These are phyloP conservation scores for Aplochiton taeniatus DNA, from an alignment of 2,797 vertebrate genomes.

Conservation along the genomic window DNA sequence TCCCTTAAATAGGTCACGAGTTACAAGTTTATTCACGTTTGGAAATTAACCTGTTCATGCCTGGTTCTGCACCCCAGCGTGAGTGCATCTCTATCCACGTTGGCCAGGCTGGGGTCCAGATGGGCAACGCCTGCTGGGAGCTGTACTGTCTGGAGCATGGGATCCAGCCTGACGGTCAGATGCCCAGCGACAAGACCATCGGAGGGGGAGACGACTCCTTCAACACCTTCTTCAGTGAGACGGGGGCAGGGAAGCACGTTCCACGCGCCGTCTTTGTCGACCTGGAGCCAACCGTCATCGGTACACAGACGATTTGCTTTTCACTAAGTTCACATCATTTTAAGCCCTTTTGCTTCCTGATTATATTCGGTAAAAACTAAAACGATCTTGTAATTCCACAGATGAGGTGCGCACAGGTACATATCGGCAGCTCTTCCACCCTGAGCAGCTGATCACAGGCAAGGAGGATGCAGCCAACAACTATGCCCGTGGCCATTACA, in stretches of 20 bases:
- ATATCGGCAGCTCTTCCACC: conserved; percentile 62
- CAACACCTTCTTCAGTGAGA: conserved; percentile 83
- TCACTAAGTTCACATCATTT: too few relatives aligned
- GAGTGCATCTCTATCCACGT: conserved; percentile 70
- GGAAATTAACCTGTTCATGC: background rate
- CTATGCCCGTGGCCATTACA: conserved; percentile 64
- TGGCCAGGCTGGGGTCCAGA: conserved; percentile 68
- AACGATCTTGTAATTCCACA: conserved; percentile 11
- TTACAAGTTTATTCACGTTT: too few relatives aligned
- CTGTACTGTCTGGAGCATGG: conserved; percentile 69
- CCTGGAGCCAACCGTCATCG: conserved; percentile 47
- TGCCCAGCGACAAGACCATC: conserved; percentile 72
- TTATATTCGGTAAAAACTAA: background rate
- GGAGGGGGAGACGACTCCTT: conserved; percentile 78
- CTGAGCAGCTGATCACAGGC: conserved; percentile 67
- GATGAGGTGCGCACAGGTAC: conserved; percentile 63
- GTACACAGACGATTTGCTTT: conserved; percentile 13
- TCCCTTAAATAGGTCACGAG: too few relatives aligned
- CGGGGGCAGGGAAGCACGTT: conserved; percentile 68
- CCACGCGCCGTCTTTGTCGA: conserved; percentile 51
- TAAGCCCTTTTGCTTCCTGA: background rate
- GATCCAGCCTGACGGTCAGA: conserved; percentile 66
- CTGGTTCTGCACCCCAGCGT: conserved; percentile 41
- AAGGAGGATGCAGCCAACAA: conserved; percentile 69
- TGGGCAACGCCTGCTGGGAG: conserved; percentile 75